Conservation (phyloP, 1,140 invertebrate genomes). For the Zaprionus gabonicus region DNA sequence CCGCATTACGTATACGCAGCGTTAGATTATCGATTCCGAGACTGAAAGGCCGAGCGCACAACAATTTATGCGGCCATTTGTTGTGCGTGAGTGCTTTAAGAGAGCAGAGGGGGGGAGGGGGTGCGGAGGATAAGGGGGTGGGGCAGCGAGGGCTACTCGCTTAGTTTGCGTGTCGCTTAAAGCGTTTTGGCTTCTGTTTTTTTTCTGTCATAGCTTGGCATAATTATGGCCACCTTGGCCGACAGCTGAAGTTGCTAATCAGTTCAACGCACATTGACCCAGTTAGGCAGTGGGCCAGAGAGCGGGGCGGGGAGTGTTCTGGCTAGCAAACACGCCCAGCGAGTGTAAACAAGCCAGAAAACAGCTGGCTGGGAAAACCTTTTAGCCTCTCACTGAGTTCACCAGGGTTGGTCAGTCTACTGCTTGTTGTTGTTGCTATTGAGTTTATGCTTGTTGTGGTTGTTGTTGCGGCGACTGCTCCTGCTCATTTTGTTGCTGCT, state of each 20-base stretch:
- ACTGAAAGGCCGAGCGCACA: conserved; percentile 37
- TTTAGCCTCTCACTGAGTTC: conserved; percentile 21
- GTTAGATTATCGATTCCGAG: conserved; percentile 67
- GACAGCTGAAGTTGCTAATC: conserved; percentile 61
- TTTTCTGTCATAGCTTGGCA: conserved; percentile 5
- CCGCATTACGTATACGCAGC: conserved; percentile 48
- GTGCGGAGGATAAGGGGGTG: background rate
- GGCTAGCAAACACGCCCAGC: conserved; percentile 24
- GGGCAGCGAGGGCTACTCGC: background rate
- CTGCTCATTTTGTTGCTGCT: background rate
- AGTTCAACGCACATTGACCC: conserved; percentile 78
- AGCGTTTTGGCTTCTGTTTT: conserved; percentile 14
- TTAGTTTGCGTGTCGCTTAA: conserved; percentile 23
- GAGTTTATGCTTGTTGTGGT: conserved; percentile 2
- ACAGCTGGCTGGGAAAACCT: conserved; percentile 51
- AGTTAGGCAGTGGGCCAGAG: conserved; percentile 38
- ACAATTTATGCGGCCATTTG: conserved; percentile 30
- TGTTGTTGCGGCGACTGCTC: background rate
- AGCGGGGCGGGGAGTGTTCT: background rate
- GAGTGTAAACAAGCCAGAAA: conserved; percentile 54
- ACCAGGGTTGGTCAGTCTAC: conserved; percentile 2
- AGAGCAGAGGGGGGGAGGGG: background rate
- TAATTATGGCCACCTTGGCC: conserved; percentile 37
- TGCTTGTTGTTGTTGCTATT: conserved; percentile 6
- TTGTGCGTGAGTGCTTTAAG: conserved; percentile 47